Base-by-base conservation (phyloP, 2,888 invertebrate genomes). In the Nasonia oneida region DNA sequence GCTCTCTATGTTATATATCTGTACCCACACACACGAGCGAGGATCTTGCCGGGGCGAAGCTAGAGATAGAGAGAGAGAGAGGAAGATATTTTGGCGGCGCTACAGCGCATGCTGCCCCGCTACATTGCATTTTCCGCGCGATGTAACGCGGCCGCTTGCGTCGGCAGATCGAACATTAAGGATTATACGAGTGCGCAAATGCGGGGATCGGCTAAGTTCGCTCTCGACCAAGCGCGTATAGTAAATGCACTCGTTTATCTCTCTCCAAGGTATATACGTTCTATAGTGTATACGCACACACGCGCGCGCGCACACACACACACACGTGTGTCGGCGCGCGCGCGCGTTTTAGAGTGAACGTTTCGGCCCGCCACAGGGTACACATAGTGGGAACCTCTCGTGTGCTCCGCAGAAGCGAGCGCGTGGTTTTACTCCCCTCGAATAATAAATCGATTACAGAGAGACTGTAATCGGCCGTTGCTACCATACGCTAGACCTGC, bases 101-200 rank as follows among this genome's bases (percentile, higher is more conserved):
- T 29, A n/a, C 57, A 29, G 29, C 29, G 29, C 29, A 29, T 1
- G 3, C 37, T 37, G 37, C 4, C 4, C 37, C 47, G 61, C 47
- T n/a, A 29, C 81, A 37, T 80, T 57, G 50, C 83, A 64, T 81
- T 81, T 81, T 81, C 81, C 81, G 29, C 3, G 15, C 73, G 81
- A 81, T 50, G 29, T 79, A 79, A 3, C 64, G 3, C 0, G 77
- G 53, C 10, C 50, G 15, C 18, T 2, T 14, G 71, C 70, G 71
- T 39, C 37, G 50, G 33, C 61, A 18, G 57, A 77, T 83, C 76
- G 70, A 73, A 77, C 76, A 70, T 83, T 77, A 23, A 53, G 70
- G 83, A 77, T 82, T 53, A 64, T 64, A 61, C 23, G 61, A 61
- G 61, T 64, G 67, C 42, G 76, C 61, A 14, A n/a, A 29, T 50